phyloP scores from a whole-genome alignment of 1,140 invertebrate genomes.

The Adoxophyes honmai region DNA sequence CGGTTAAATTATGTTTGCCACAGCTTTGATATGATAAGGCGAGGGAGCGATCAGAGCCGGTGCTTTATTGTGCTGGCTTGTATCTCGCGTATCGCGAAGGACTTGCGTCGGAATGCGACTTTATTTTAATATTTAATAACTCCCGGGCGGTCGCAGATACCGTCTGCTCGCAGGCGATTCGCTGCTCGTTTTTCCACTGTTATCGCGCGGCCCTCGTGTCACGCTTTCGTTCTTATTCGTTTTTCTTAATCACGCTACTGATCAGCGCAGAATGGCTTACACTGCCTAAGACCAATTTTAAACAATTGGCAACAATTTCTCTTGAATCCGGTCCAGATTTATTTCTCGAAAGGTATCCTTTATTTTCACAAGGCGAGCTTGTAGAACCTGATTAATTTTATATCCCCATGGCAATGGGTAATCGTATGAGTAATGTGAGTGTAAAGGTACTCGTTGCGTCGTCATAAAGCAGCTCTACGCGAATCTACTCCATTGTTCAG shows the following conservation, averaged over 20 bases:
- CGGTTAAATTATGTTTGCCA: slow-evolving; percentile 55
- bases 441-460: slow-evolving; percentile 27
- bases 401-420: background rate
- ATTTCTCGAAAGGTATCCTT: background rate
- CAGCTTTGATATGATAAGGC: slow-evolving; percentile 62
- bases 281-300: background rate
- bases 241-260: slow-evolving; percentile 57
- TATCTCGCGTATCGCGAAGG: slow-evolving; percentile 67
- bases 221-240: slow-evolving; percentile 56
- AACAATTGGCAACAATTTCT: background rate
- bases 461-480: slow-evolving; percentile 27
- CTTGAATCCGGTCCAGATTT: too few relatives aligned
- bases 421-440: slow-evolving; percentile 5
- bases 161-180: slow-evolving; percentile 57
- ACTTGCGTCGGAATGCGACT: slow-evolving; percentile 69
- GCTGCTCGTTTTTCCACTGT: slow-evolving; percentile 61
- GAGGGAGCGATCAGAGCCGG: slow-evolving; percentile 46
- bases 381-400: slow-evolving; percentile 6
- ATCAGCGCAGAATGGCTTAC: slow-evolving; percentile 39
- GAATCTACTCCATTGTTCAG: slow-evolving; percentile 22
- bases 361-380: background rate
- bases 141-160: slow-evolving; percentile 58
- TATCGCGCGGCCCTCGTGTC: slow-evolving; percentile 67
- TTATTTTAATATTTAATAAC: slow-evolving; percentile 77
- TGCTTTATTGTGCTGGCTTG: slow-evolving; percentile 65